Evolutionary conservation across 2,888 invertebrate genomes (phyloP).

Genomic region (Sinhomidia bicolor): DNA sequence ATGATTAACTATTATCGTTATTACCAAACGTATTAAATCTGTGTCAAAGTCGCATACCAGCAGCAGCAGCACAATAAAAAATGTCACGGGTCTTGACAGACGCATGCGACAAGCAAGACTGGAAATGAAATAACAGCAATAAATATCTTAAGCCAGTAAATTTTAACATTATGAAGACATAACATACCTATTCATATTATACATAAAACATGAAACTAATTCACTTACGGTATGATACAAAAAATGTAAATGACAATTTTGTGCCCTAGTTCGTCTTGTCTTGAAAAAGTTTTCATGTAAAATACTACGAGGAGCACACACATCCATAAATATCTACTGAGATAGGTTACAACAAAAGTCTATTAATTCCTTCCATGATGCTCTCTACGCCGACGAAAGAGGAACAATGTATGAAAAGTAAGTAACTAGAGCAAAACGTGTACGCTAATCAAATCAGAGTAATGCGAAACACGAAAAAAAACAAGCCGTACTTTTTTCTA

Average conservation of each 20-base stretch:
- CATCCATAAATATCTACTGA: background rate
- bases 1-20: too few species aligned
- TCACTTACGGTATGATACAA: too few species aligned
- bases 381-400: background rate
- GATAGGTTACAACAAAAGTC: background rate
- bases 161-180: too few species aligned
- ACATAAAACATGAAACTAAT: too few species aligned
- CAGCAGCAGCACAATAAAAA: too few species aligned
- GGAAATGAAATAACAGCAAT: background rate
- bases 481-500: background rate
- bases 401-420: background rate
- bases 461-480: background rate
- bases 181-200: too few species aligned
- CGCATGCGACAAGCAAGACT: background rate
- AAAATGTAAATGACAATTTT: background rate
- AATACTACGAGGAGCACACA: background rate
- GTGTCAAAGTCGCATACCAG: background rate
- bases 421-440: constrained; percentile 43
- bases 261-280: background rate
- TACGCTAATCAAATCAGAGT: constrained; percentile 20
- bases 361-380: constrained; percentile 17
- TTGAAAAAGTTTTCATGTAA: background rate
- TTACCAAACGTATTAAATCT: constrained; percentile 16
- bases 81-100: background rate
- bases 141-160: too few species aligned